These are phyloP conservation scores for Parnassius apollo DNA, from an alignment of 2,888 invertebrate species.

Conservation along the genomic window DNA sequence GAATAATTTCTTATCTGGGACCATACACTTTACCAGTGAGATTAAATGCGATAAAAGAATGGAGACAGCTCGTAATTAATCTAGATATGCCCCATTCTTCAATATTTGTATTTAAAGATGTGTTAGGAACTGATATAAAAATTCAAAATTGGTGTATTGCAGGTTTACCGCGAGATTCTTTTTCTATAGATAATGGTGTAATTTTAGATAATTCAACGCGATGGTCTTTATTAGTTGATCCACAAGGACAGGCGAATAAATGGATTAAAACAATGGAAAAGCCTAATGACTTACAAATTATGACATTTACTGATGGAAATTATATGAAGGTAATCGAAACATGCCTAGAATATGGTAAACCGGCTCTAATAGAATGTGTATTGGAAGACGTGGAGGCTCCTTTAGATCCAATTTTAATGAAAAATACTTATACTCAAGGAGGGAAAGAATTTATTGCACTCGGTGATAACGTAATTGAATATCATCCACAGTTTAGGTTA, in stretches of 20 bases:
- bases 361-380: conserved; percentile 88
- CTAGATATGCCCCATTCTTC: conserved; percentile 89
- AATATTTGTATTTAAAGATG: conserved; percentile 85
- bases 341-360: conserved; percentile 88
- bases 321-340: conserved; percentile 89
- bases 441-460: conserved; percentile 88
- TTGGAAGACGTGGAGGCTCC: conserved; percentile 89
- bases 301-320: conserved; percentile 87
- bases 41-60: conserved; percentile 82
- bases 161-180: conserved; percentile 89
- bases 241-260: conserved; percentile 91
- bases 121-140: conserved; percentile 92
- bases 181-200: conserved; percentile 92
- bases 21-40: conserved; percentile 89
- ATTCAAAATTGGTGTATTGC: conserved; percentile 93
- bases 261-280: conserved; percentile 94
- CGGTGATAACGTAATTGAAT: conserved; percentile 89
- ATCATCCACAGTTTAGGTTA: conserved; percentile 87
- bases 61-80: conserved; percentile 86
- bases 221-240: conserved; percentile 91
- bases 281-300: conserved; percentile 83
- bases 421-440: conserved; percentile 87
- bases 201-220: conserved; percentile 89
- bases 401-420: conserved; percentile 87
- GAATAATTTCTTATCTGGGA: conserved; percentile 93